These are phyloP conservation scores for Passer domesticus DNA, from an alignment of 2,113 vertebrate genomes.

Conservation along the genomic window DNA sequence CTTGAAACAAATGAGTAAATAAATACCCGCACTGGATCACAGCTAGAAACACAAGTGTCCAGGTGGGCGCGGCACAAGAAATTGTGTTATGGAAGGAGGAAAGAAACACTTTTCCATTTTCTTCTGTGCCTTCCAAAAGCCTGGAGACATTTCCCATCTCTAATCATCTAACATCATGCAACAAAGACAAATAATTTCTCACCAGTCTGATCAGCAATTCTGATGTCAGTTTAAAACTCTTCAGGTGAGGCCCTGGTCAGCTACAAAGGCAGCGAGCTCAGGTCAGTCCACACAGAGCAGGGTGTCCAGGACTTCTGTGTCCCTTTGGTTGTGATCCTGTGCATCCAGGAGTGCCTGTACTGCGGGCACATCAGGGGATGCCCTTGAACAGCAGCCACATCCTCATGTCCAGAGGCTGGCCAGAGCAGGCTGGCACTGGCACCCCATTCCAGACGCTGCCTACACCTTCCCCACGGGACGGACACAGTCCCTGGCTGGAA, in stretches of 20 bases:
- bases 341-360: not conserved
- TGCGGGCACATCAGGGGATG: not conserved
- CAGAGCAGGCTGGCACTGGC: not conserved
- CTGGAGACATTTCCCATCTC: not conserved
- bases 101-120: not conserved
- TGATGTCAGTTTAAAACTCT: not conserved
- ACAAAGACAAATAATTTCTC: not conserved
- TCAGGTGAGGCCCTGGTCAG: not conserved
- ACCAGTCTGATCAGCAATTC: not conserved
- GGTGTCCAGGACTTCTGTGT: not conserved
- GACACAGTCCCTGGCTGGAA: accelerated
- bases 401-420: not conserved
- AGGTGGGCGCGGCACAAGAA: not conserved
- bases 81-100: not conserved
- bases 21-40: not conserved
- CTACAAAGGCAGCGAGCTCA: not conserved
- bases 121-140: not conserved
- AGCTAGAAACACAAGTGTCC: not conserved
- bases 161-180: not conserved
- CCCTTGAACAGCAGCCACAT: not conserved
- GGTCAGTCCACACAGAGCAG: not conserved
- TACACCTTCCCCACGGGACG: accelerated
- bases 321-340: not conserved
- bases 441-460: accelerated
- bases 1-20: not conserved